A percentile compares a stretch with the other conserved stretches of the same genome.
phyloP scores from a whole-genome alignment of 2,888 invertebrate genomes.

The Thereva nobilitata region DNA sequence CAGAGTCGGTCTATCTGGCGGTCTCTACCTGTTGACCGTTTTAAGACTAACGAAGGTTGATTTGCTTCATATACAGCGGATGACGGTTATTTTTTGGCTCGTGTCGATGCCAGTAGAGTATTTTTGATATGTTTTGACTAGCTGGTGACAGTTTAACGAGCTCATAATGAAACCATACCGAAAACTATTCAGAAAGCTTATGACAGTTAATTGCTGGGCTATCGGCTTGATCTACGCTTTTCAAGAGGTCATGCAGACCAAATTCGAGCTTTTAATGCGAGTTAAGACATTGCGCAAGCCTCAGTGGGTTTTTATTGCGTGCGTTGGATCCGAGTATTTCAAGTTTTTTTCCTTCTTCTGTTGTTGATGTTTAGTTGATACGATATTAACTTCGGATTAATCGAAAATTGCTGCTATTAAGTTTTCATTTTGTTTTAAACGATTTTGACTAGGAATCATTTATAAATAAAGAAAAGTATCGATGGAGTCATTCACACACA shows the following conservation, averaged over 20 bases:
- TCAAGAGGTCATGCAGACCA: conserved; percentile 19
- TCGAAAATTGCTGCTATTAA: too few species aligned
- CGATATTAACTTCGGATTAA: too few species aligned
- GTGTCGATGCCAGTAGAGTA: neutral
- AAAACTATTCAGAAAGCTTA: neutral
- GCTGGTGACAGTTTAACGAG: conserved; percentile 2
- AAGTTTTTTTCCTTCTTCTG: too few species aligned
- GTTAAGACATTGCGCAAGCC: conserved; percentile 10
- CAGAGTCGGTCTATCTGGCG: neutral
- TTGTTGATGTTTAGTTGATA: too few species aligned
- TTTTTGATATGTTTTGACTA: conserved; percentile 12
- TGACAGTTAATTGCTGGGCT: neutral
- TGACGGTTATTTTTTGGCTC: neutral
- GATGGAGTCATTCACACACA: too few species aligned
- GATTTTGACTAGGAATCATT: too few species aligned
- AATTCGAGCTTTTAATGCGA: conserved; percentile 5
- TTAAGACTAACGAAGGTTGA: neutral
- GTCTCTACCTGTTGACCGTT: conserved; percentile 7
- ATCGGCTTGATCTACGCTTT: neutral
- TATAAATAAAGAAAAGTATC: too few species aligned
- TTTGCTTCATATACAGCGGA: neutral
- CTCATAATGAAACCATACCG: neutral
- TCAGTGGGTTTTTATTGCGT: conserved; percentile 12
- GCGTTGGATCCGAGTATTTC: neutral
- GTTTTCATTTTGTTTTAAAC: too few species aligned